Evolutionary conservation across 1,140 invertebrate species (phyloP), one percentile per base, ranked within the genome.

Genomic region (Phenacoccus solenopsis): DNA sequence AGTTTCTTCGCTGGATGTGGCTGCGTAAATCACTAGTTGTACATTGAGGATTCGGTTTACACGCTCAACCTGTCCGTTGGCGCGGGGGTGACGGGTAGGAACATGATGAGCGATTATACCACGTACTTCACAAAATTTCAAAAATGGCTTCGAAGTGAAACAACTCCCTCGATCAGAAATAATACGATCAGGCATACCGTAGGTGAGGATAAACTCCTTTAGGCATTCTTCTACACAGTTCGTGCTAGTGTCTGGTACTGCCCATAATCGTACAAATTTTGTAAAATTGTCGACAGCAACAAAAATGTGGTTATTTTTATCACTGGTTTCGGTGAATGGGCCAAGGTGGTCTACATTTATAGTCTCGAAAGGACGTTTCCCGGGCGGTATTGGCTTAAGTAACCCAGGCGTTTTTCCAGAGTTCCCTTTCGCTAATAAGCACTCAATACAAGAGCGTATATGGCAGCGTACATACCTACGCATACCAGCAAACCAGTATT

Each of bases 241-340:
- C 28, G 30, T 25, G 10, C 32, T 1, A 12, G 28, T 1, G 61
- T 61, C 21, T n/a, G 2, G 13, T 10, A 67, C 59, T 7, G 70
- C 21, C n/a, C 12, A 70, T 12, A 24, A 24, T 20, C 35, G 21
- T 0, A 16, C 1, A 27, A 67, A 70, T 16, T 70, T 70, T 2
- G 59, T 67, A 1, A 67, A 38, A 20, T 67, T 67, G 24, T 70
- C 59, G 1, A 70, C 24, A 0, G 67, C n/a, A 1, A 70, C 70
- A 1, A 70, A 49, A 0, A 70, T 0, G 22, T 67, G 64, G 22
- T 20, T 35, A 9, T 70, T 67, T 3, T 16, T 3, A 0, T 57
- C 30, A 0, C 0, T 2, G 9, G 9, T 70, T 10, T 30, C 35
- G 3, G 10, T n/a, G 13, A 70, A 70, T 0, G 70, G 70, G 16